Base-by-base conservation (phyloP, 1,140 invertebrate genomes). In the Mactra quadrangularis region DNA sequence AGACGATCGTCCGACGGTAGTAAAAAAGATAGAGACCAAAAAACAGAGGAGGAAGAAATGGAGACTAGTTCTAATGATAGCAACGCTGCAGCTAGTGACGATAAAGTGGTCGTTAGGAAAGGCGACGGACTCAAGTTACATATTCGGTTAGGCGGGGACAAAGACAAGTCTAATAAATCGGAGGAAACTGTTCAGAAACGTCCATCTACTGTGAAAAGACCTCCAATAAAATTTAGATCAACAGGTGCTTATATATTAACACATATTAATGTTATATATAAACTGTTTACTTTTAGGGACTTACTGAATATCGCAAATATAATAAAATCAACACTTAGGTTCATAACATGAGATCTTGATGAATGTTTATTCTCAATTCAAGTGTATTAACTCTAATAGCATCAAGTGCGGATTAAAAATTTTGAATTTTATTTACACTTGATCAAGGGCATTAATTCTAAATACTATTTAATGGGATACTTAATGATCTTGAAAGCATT, bases 161-260 rank as follows among this genome's bases (percentile, higher is more conserved):
- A 74, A n/a, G 45, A 72, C 27, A 75, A 74, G 41, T 17, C 35
- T n/a, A 59, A 25, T 22, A 62, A 77, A 55, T 53, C 60, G 19
- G 84, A 88, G 17, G 83, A 85, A 29, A 68, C 57, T 27, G 68
- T 76, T 6, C 85, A 83, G 31, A 87, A 88, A 76, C 52, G 89
- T 35, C 79, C 88, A 27, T 88, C 88, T 59, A 91, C 90, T 33
- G 90, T 90, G 7, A 90, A 90, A 87, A 77, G 84, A 62, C 84
- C 87, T 15, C 83, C 81, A 22, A 85, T 72, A 17, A 89, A 88
- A 85, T 90, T 91, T 82, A 86, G 90, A 50, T 90, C 90, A 27
- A 90, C 88, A 77, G 90, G 90, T 86, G 31, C 15, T 57, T 72
- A 72, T 55, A 55, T 57, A 35, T 50, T 71, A 0, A 50, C n/a